Percentiles rank a stretch among this genome's conserved stretches.
Conservation (phyloP, 2,797 vertebrate species). For the Phoxinus dragarum region DNA sequence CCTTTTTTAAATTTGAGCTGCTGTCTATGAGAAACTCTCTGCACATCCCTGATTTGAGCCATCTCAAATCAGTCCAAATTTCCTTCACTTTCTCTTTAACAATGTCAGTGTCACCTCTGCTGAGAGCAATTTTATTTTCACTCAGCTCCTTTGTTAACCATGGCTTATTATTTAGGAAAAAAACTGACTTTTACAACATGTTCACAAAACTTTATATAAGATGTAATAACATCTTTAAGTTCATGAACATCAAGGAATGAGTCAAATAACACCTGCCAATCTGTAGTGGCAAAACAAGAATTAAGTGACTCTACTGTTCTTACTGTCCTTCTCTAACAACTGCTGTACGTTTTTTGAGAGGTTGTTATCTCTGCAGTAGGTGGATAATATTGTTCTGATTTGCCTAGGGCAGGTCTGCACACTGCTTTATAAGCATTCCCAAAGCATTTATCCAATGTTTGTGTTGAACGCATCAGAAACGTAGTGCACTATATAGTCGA, state of each 20-base stretch:
- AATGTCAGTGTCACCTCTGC: not conserved
- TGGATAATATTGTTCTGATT: conserved; percentile 1
- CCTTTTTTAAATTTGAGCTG: too few relatives aligned
- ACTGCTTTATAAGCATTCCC: not conserved
- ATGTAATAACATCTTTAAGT: not conserved
- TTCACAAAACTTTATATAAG: not conserved
- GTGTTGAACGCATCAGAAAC: not conserved
- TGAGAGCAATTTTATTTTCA: not conserved
- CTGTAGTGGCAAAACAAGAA: not conserved
- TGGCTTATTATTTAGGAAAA: not conserved
- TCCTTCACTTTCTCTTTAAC: not conserved
- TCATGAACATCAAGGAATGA: not conserved
- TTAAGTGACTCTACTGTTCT: not conserved
- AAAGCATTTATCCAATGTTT: not conserved
- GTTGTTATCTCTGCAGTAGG: not conserved
- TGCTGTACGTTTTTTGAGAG: not conserved
- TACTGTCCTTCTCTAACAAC: not conserved
- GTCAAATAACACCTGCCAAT: not conserved
- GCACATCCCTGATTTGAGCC: too few relatives aligned
- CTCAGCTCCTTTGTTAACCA: not conserved
- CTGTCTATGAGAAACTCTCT: too few relatives aligned
- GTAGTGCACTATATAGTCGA: not conserved
- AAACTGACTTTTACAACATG: too few relatives aligned
- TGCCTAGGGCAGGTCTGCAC: not conserved
- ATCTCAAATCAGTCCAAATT: too few relatives aligned